phyloP scores from a whole-genome alignment of 2,888 invertebrate species.

The Noctua janthe region DNA sequence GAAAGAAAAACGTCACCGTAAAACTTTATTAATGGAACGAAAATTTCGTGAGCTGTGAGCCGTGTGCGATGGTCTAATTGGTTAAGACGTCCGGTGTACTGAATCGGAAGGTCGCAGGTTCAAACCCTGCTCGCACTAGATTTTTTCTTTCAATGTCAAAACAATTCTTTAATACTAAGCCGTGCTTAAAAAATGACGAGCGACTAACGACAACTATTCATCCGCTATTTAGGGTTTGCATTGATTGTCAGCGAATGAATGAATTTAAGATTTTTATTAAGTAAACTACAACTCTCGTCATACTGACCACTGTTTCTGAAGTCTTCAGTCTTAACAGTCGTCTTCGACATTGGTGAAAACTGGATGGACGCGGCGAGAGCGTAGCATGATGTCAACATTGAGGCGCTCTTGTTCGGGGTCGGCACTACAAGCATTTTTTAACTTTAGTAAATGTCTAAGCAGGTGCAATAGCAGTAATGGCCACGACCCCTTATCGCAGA shows the following conservation, averaged over 20 bases:
- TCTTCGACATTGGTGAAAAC: constrained; percentile 1
- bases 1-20: too few relatives aligned
- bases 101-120: too few relatives aligned
- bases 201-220: too few relatives aligned
- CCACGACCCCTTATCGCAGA: background rate
- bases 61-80: too few relatives aligned
- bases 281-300: background rate
- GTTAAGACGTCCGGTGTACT: too few relatives aligned
- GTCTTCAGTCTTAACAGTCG: background rate
- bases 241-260: background rate
- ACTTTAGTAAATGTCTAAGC: background rate
- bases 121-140: too few relatives aligned
- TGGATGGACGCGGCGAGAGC: constrained; percentile 41
- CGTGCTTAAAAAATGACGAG: too few relatives aligned
- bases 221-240: background rate
- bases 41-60: too few relatives aligned
- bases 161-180: too few relatives aligned
- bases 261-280: background rate
- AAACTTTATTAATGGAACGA: too few relatives aligned
- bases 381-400: constrained; percentile 60
- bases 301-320: constrained; percentile 37
- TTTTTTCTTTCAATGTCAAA: too few relatives aligned
- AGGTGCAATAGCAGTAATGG: background rate
- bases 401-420: constrained; percentile 28
- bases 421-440: background rate